phyloP scores from a whole-genome alignment of 2,113 vertebrate species.

The Riparia riparia region DNA sequence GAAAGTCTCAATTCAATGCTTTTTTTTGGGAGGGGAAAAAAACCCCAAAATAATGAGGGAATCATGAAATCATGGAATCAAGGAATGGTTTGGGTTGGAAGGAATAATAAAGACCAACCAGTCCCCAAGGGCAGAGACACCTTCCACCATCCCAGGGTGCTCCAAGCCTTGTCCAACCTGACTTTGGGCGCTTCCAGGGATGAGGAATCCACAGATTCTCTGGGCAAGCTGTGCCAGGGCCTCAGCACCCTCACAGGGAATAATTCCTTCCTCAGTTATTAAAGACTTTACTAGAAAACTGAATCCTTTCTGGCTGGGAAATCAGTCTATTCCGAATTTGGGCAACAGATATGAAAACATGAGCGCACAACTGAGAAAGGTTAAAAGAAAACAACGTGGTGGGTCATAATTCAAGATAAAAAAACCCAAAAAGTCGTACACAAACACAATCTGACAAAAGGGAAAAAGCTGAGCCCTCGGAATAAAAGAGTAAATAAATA shows the following conservation, averaged over 20 bases:
- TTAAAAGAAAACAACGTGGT: not conserved
- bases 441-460: not conserved
- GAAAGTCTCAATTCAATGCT: not conserved
- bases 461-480: not conserved
- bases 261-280: not conserved
- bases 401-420: not conserved
- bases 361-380: not conserved
- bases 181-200: not conserved
- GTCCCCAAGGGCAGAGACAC: not conserved
- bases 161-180: not conserved
- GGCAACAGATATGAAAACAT: not conserved
- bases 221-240: accelerated
- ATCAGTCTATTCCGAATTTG: not conserved
- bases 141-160: accelerated
- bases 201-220: not conserved
- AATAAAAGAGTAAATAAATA: not conserved
- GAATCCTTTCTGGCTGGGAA: not conserved
- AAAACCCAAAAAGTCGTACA: not conserved
- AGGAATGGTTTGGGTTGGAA: not conserved
- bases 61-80: not conserved
- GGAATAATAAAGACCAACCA: not conserved
- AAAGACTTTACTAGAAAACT: not conserved
- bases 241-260: not conserved
- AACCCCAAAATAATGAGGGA: accelerated
- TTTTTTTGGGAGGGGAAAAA: not conserved